phyloP scores from a whole-genome alignment of 2,113 vertebrate genomes.

The Amblyopsis rosae region DNA sequence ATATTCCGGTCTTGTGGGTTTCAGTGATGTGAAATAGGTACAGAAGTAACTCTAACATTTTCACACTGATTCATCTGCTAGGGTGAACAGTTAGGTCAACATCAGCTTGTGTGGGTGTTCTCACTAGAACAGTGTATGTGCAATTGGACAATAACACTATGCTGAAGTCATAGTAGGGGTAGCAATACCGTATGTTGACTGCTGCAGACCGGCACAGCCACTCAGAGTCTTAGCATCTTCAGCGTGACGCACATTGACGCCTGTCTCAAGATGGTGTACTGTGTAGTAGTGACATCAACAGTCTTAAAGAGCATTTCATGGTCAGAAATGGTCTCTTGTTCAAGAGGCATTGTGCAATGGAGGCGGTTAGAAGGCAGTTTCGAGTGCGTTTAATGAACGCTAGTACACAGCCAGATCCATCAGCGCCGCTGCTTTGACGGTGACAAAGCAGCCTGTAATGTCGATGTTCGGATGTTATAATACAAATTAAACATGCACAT shows the following conservation, averaged over 20 bases:
- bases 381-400: slow-evolving; percentile 74
- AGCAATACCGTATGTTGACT: slow-evolving; percentile 31
- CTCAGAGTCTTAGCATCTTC: slow-evolving; percentile 25
- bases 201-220: slow-evolving; percentile 47
- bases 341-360: slow-evolving; percentile 62
- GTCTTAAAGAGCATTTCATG: slow-evolving; percentile 68
- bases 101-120: slow-evolving; percentile 61
- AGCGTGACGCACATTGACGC: slow-evolving; percentile 12
- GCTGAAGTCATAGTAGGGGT: slow-evolving; percentile 32
- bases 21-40: background rate
- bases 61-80: slow-evolving; percentile 53
- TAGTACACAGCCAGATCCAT: slow-evolving; percentile 69
- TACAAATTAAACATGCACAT: slow-evolving; percentile 75
- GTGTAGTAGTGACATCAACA: slow-evolving; percentile 23
- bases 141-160: slow-evolving; percentile 25
- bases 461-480: slow-evolving; percentile 66
- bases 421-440: slow-evolving; percentile 54
- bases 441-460: slow-evolving; percentile 71
- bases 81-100: slow-evolving; percentile 35
- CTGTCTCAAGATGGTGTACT: slow-evolving; percentile 30
- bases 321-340: slow-evolving; percentile 65
- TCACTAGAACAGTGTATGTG: slow-evolving; percentile 40
- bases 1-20: slow-evolving; percentile 32
- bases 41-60: slow-evolving; percentile 18
- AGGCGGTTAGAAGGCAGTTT: slow-evolving; percentile 70